phyloP scores from a whole-genome alignment of 2,888 invertebrate genomes.

The Julus scandinavius region DNA sequence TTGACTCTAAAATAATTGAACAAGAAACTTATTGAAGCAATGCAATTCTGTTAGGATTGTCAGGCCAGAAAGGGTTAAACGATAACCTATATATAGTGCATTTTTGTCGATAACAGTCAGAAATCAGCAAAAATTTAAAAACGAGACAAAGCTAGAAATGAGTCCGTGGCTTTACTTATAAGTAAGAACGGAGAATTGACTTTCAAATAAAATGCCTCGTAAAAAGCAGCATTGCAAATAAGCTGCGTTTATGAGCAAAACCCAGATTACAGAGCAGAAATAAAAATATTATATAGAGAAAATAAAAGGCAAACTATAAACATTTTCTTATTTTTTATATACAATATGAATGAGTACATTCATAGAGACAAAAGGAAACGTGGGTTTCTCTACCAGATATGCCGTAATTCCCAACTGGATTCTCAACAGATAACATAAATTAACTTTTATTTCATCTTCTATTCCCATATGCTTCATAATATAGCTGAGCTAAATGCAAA shows the following conservation, averaged over 20 bases:
- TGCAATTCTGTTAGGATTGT: not conserved
- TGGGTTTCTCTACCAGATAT: conserved; percentile 10
- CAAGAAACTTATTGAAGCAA: not conserved
- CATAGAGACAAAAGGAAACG: not conserved
- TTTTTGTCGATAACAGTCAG: not conserved
- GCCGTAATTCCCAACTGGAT: conserved; percentile 23
- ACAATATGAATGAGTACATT: conserved; percentile 7
- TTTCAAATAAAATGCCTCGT: conserved; percentile 24
- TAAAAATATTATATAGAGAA: conserved; percentile 31
- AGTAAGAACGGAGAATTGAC: conserved; percentile 5
- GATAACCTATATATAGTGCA: not conserved
- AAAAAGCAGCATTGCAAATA: conserved; percentile 39
- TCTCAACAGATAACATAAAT: conserved; percentile 39
- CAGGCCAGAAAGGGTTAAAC: not conserved
- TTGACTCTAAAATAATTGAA: not conserved
- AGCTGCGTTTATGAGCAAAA: conserved; percentile 34
- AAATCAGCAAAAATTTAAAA: conserved; percentile 6
- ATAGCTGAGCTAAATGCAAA: conserved; percentile 8
- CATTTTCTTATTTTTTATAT: not conserved
- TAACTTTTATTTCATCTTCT: conserved; percentile 41
- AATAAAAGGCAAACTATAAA: conserved; percentile 18
- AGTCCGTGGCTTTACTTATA: not conserved
- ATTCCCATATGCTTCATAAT: conserved; percentile 39
- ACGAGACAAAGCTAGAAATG: not conserved
- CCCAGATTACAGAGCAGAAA: conserved; percentile 12